A percentile compares a stretch with the other conserved stretches of the same genome.
Evolutionary conservation across 2,113 vertebrate species (phyloP).

Genomic region (Apaloderma vittatum): DNA sequence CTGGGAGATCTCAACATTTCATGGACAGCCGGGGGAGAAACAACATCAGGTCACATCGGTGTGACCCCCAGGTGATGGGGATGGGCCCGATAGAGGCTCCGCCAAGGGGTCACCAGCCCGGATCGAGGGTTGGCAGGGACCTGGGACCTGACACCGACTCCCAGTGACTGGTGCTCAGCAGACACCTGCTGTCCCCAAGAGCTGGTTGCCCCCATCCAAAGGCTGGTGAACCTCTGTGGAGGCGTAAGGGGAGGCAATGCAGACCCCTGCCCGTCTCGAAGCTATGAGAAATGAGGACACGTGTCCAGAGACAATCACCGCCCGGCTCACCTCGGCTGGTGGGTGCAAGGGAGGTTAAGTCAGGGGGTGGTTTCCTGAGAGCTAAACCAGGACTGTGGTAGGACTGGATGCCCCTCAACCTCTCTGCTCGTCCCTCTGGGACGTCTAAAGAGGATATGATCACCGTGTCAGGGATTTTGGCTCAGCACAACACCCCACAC

Average conservation of each 20-base stretch:
- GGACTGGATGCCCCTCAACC: not conserved
- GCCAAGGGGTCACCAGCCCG: not conserved
- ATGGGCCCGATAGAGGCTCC: fast-evolving
- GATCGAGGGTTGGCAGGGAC: not conserved
- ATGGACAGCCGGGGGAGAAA: not conserved
- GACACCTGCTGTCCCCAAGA: not conserved
- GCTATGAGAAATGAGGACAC: not conserved
- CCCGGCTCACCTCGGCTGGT: not conserved
- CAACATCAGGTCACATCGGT: not conserved
- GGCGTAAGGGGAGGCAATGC: not conserved
- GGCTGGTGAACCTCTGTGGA: not conserved
- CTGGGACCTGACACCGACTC: not conserved
- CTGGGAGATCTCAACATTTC: not conserved
- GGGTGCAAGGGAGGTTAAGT: not conserved
- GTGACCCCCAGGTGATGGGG: not conserved
- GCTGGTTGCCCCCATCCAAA: not conserved
- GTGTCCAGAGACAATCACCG: not conserved
- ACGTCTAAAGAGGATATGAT: not conserved
- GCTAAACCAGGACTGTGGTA: not conserved
- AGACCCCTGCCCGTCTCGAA: not conserved
- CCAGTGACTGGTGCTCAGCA: not conserved
- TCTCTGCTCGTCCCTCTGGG: not conserved
- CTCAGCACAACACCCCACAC: not conserved
- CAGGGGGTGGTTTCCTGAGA: slow-evolving; percentile 51
- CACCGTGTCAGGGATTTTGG: not conserved